Conservation (phyloP, 2,888 invertebrate genomes). For the Coremacera marginata region DNA sequence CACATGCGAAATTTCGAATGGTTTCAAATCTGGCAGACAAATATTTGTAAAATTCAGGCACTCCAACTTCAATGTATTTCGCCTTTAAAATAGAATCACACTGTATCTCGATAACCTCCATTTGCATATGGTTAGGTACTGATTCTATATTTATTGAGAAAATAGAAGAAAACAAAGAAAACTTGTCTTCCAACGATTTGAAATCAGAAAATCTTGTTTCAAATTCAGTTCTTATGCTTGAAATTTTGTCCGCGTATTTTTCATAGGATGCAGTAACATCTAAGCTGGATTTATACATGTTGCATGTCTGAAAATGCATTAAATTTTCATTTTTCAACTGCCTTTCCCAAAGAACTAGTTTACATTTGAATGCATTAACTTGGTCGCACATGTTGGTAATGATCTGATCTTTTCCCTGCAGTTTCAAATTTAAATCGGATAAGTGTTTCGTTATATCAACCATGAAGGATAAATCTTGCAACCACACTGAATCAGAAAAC, state of each 20-base stretch:
- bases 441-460: slow-evolving; percentile 40
- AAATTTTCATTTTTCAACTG: slow-evolving; percentile 41
- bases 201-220: slow-evolving; percentile 49
- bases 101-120: background rate
- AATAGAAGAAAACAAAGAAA: slow-evolving; percentile 19
- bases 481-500: slow-evolving; percentile 37
- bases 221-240: slow-evolving; percentile 45
- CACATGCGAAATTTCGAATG: slow-evolving; percentile 36
- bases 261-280: slow-evolving; percentile 39
- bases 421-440: slow-evolving; percentile 43
- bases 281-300: slow-evolving; percentile 40
- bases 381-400: slow-evolving; percentile 47
- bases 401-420: slow-evolving; percentile 45
- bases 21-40: slow-evolving; percentile 38
- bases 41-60: slow-evolving; percentile 22
- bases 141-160: slow-evolving; percentile 3
- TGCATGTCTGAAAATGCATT: slow-evolving; percentile 43
- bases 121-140: slow-evolving; percentile 3
- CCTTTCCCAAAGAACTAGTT: slow-evolving; percentile 48
- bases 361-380: slow-evolving; percentile 49
- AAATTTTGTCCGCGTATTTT: slow-evolving; percentile 41
- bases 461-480: slow-evolving; percentile 40
- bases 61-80: background rate
- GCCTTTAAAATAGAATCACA: background rate
- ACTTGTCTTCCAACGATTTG: slow-evolving; percentile 43